phyloP scores from a whole-genome alignment of 2,888 invertebrate species.

The Scaptodrosophila latifasciaeformis region DNA sequence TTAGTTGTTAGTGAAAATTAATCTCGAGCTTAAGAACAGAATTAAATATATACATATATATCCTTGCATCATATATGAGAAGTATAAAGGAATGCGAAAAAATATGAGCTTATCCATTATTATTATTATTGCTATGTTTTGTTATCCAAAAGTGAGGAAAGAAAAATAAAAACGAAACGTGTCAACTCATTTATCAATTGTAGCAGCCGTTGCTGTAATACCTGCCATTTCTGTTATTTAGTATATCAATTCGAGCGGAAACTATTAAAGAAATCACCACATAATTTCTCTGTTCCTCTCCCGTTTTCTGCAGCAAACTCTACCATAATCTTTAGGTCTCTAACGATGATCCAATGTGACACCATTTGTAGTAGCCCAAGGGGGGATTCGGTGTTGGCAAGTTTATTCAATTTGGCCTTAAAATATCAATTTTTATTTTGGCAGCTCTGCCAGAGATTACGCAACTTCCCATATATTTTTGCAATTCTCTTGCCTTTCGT shows the following conservation, averaged over 20 bases:
- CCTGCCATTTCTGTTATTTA: not conserved
- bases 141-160: too few relatives aligned
- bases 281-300: conserved; percentile 7
- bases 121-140: too few relatives aligned
- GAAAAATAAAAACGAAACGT: too few relatives aligned
- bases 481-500: not conserved
- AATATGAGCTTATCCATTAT: too few relatives aligned
- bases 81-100: too few relatives aligned
- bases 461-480: conserved; percentile 26
- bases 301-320: conserved; percentile 5
- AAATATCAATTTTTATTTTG: not conserved
- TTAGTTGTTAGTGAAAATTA: too few relatives aligned
- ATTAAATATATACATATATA: too few relatives aligned
- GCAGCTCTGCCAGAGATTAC: conserved; percentile 22
- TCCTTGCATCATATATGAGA: too few relatives aligned
- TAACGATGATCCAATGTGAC: conserved; percentile 32
- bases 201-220: too few relatives aligned
- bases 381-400: conserved; percentile 1
- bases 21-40: too few relatives aligned
- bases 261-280: conserved; percentile 9
- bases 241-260: conserved; percentile 18
- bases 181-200: too few relatives aligned
- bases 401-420: conserved; percentile 28
- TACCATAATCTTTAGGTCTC: not conserved
- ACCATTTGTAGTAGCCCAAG: conserved; percentile 20